These are phyloP conservation scores for Aythya baeri DNA, from an alignment of 2,113 vertebrate species.

Conservation along the genomic window DNA sequence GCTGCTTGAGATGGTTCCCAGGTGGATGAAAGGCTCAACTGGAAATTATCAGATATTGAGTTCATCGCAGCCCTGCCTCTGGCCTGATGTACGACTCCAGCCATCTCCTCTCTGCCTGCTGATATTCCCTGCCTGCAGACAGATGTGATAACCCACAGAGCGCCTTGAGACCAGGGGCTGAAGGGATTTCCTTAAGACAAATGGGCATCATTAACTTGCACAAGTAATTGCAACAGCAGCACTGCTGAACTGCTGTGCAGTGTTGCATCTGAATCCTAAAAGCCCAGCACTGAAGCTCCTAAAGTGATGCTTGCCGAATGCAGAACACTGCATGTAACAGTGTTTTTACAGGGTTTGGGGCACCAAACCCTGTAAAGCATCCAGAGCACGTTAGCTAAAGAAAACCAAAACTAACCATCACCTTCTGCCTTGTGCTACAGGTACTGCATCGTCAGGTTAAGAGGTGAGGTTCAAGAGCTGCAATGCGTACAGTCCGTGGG, in stretches of 20 bases:
- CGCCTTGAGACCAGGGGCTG: background rate
- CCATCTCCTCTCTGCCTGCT: background rate
- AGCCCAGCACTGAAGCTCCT: fast-evolving
- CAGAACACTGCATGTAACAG: fast-evolving
- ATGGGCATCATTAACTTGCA: background rate
- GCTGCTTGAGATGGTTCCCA: background rate
- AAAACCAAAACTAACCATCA: background rate
- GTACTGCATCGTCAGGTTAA: background rate
- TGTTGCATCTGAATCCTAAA: background rate
- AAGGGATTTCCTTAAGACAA: background rate
- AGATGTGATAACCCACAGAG: background rate
- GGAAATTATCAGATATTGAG: background rate
- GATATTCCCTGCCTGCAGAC: background rate
- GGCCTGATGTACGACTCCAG: background rate
- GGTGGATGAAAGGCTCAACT: background rate
- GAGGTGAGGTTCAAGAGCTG: background rate
- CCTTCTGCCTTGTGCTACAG: background rate
- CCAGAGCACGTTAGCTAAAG: background rate
- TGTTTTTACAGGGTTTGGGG: background rate
- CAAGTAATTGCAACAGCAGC: background rate
- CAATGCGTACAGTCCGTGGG: fast-evolving
- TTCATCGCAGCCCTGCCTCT: background rate
- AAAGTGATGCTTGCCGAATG: background rate
- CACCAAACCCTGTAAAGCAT: background rate
- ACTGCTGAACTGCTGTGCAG: background rate